Evolutionary conservation across 2,888 invertebrate genomes (phyloP), one percentile per base, ranked within the genome.

Genomic region (Aphodius granarius): DNA sequence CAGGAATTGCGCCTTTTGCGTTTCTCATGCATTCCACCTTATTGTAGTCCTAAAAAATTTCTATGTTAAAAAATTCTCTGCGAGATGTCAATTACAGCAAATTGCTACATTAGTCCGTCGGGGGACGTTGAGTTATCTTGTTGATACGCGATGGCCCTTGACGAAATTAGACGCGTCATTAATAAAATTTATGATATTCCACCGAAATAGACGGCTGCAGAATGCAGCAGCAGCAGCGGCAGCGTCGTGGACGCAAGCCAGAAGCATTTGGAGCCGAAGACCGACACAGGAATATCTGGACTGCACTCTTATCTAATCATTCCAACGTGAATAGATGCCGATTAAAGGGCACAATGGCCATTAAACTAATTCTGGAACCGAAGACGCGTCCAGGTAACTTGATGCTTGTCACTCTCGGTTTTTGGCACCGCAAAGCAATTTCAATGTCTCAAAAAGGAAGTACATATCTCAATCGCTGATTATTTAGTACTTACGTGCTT

Each of bases 161-260:
- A 76, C 74, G 74, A 74, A 76, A 76, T 76, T 76, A 76, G 74
- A 66, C 68, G 76, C 72, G 74, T 70, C 74, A 74, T 76, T 76
- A 74, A 76, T 76, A 70, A 76, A 76, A 76, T 76, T 76, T 76
- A 76, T 74, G 76, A 72, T 43, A 43, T 18, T 64, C 64, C 72
- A 72, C 74, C 74, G 76, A 76, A 76, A 76, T 76, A 74, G 74
- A 76, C 76, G 71, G 43, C 71, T 74, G 74, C 74, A 73, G 76
- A 74, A 76, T 76, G 74, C 76, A 72, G 72, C 20, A 74, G 73
- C 65, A 73, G 65, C 63, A 63, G 19, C 23, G 73, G 65, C 73
- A 71, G 43, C 64, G 22, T 23, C 43, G 74, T 74, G 74, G 74
- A 63, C 43, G 65, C 5, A 63, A 16, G 72, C 72, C 75, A 75